Evolutionary conservation across 2,113 vertebrate genomes (phyloP).

Genomic region (Rafetus swinhoei): DNA sequence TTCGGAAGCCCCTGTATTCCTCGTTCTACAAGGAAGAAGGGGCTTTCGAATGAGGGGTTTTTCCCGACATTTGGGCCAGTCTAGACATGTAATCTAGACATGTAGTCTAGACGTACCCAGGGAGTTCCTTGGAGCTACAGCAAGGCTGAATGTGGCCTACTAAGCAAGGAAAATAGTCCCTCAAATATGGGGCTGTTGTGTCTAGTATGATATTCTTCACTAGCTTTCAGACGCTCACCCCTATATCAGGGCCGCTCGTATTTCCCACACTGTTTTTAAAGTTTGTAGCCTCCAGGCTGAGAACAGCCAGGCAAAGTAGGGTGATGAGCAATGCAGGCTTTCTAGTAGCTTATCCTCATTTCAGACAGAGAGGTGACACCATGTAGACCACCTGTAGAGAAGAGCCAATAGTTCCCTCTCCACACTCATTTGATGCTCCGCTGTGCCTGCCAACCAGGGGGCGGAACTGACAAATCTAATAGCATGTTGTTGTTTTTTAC

Average conservation of each 20-base stretch:
- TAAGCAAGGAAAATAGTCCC: fast-evolving
- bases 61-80: too few species aligned
- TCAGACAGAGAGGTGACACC: not conserved
- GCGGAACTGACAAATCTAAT: not conserved
- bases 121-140: not conserved
- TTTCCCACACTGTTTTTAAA: not conserved
- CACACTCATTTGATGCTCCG: not conserved
- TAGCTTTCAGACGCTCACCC: not conserved
- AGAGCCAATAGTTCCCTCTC: not conserved
- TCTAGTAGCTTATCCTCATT: not conserved
- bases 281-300: not conserved
- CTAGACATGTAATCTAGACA: too few species aligned
- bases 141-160: not conserved
- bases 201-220: not conserved
- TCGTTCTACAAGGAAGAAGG: too few species aligned
- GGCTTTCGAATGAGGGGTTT: too few species aligned
- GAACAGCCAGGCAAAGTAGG: not conserved
- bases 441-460: not conserved
- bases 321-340: not conserved
- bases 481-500: not conserved
- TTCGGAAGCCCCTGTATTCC: too few species aligned
- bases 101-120: too few species aligned
- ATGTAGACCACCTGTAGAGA: not conserved
- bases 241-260: not conserved
- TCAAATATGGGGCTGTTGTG: not conserved